Evolutionary conservation across 2,888 invertebrate genomes (phyloP), one percentile per base, ranked within the genome.

Genomic region (Drosophila prolongata): DNA sequence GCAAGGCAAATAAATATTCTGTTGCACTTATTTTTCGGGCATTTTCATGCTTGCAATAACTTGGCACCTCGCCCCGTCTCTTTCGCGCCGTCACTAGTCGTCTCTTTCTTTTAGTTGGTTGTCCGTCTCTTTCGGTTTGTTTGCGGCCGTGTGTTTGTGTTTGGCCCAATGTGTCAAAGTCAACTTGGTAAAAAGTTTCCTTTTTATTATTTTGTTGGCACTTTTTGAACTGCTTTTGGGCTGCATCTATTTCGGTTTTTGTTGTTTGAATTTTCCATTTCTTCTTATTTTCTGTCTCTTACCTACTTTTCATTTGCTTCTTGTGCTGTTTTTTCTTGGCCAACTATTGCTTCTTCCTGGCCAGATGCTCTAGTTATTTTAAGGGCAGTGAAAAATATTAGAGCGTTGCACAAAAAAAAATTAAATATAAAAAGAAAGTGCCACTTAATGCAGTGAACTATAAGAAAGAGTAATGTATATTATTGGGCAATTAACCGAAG

Each of bases 91-190:
- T 13, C 6, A 13, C 49, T 35, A 6, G 34, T 16, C 35, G 16
- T 35, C 49, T 49, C 16, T 49, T 49, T 49, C 49, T 34, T 3
- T 5, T 14, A 13, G 11, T 11, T 8, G 34, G 6, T 9, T 13
- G 16, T 49, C 49, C 13, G 3, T 35, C 49, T 13, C 49, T 34
- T 1, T 49, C 49, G 10, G n/a, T 24, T 8, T 24, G 37, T 35
- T 37, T 34, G 37, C 37, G 34, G 4, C 27, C 50, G 13, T 62
- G 71, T 78, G 78, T 86, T 84, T 83, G 81, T 79, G 75, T 84
- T 87, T 87, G 79, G 84, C 71, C 83, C 87, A 83, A 83, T 83
- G 87, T 83, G 83, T 83, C 83, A 83, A 83, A 87, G 82, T 87
- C 82, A 83, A 84, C 74, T 87, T 80, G 81, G 81, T 79, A 84